A percentile compares a stretch with the other conserved stretches of the same genome.
Conservation (phyloP, 1,140 invertebrate genomes). For the Arion vulgaris region DNA sequence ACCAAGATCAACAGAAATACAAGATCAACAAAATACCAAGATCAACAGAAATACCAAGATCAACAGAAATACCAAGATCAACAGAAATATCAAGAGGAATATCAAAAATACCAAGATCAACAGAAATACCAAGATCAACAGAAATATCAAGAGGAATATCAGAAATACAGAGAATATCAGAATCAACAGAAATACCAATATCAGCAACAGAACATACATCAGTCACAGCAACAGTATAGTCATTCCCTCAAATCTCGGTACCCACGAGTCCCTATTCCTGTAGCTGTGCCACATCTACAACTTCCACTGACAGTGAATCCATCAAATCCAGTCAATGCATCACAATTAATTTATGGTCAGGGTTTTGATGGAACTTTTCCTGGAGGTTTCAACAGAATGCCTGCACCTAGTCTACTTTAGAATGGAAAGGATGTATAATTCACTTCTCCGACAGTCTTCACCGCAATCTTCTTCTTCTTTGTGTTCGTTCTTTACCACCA, state of each 20-base stretch:
- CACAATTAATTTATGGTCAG: conserved; percentile 1
- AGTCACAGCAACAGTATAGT: neutral
- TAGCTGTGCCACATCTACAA: neutral
- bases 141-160: neutral
- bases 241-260: neutral
- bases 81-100: no score
- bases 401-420: conserved; percentile 28
- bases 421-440: no score
- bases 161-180: neutral
- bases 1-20: no score
- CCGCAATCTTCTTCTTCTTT: no score
- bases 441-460: no score
- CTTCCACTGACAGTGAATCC: neutral
- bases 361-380: conserved; percentile 23
- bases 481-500: no score
- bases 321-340: neutral
- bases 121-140: no score
- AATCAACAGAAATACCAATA: neutral
- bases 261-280: neutral
- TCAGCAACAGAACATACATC: neutral
- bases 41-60: no score
- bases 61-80: no score
- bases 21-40: no score
- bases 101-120: no score
- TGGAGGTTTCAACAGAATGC: conserved; percentile 30